Evolutionary conservation across 1,140 invertebrate genomes (phyloP).

Genomic region (Meloidogyne exigua): DNA sequence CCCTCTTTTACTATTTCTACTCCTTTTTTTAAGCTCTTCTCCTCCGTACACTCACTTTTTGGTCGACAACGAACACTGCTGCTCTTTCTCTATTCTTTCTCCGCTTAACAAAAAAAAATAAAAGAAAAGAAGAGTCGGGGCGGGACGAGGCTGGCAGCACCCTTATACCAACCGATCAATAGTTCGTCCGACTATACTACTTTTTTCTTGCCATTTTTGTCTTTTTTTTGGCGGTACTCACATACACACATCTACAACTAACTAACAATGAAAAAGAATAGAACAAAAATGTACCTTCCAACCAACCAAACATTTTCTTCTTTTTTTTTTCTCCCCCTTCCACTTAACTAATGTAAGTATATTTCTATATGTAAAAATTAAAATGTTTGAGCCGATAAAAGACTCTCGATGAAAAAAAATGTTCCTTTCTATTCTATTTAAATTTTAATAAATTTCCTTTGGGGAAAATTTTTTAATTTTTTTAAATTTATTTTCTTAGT

Average conservation of each 20-base stretch:
- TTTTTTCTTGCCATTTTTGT: slow-evolving; percentile 2
- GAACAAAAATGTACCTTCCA: background rate
- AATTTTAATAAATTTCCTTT: too few relatives aligned
- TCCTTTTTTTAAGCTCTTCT: background rate
- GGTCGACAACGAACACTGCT: background rate
- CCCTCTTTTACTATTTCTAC: background rate
- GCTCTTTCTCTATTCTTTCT: background rate
- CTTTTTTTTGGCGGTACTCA: background rate
- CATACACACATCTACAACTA: background rate
- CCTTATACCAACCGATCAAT: background rate
- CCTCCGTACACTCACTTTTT: background rate
- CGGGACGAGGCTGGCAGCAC: background rate
- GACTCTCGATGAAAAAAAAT: background rate
- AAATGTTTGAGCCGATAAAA: slow-evolving; percentile 1
- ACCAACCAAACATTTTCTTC: too few relatives aligned
- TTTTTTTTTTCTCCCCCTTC: too few relatives aligned
- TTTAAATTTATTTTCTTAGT: too few relatives aligned
- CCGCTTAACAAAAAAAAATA: background rate
- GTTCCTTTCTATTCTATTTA: background rate
- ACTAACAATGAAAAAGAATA: slow-evolving; percentile 1
- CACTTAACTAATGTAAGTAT: slow-evolving; percentile 5
- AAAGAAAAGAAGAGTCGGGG: background rate
- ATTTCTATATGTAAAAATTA: background rate
- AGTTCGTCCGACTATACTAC: slow-evolving; percentile 4
- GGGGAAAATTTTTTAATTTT: too few relatives aligned